Percentiles rank a stretch among this genome's conserved stretches.
Conservation (phyloP, 2,113 vertebrate species). For the Phalacrocorax aristotelis region DNA sequence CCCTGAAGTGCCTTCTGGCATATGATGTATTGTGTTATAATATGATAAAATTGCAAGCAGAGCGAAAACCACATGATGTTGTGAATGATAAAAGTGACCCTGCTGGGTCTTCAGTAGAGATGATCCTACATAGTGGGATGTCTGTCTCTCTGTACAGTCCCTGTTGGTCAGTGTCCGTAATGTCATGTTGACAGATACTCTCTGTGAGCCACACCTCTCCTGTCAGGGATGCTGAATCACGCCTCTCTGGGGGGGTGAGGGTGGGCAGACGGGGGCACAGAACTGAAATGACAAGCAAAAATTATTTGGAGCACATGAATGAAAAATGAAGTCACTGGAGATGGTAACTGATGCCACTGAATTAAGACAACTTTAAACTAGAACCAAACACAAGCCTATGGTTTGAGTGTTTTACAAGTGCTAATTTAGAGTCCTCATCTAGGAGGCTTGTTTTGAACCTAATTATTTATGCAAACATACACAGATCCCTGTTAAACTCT, state of each 20-base stretch:
- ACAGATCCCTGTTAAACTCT: neutral
- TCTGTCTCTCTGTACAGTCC: neutral
- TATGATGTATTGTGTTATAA: neutral
- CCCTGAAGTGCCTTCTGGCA: neutral
- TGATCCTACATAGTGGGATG: neutral
- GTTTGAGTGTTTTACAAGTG: neutral
- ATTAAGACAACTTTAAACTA: neutral
- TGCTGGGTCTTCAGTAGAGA: neutral
- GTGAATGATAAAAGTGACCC: neutral
- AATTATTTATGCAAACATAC: neutral
- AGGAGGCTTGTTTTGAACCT: neutral
- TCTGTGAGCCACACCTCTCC: neutral
- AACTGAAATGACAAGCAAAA: neutral
- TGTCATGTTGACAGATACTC: neutral
- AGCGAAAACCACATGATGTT: neutral
- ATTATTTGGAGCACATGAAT: neutral
- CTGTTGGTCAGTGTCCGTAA: neutral
- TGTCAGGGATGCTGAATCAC: neutral
- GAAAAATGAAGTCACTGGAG: neutral
- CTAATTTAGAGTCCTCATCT: neutral
- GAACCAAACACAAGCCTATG: neutral
- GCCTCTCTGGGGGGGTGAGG: fast-evolving
- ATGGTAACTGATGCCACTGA: neutral
- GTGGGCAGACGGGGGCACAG: neutral
- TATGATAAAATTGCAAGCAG: neutral